Evolutionary conservation across 2,113 vertebrate genomes (phyloP).

Genomic region (Aegithalos caudatus): DNA sequence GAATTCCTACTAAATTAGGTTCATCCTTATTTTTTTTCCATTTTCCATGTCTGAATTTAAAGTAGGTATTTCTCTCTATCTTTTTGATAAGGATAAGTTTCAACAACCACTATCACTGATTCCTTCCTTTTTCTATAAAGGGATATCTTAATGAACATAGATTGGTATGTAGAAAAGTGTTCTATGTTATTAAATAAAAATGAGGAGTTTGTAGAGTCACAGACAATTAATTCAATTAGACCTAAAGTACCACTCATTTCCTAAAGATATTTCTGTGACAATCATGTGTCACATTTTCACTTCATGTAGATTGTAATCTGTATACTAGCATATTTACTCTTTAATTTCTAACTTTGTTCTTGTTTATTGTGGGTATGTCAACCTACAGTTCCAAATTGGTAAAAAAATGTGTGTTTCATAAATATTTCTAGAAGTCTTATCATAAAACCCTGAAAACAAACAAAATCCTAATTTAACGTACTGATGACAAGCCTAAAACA

Average conservation of each 20-base stretch:
- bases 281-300: neutral
- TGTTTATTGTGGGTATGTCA: neutral
- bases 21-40: neutral
- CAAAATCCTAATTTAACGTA: neutral
- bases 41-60: neutral
- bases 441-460: neutral
- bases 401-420: neutral
- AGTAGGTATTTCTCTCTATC: neutral
- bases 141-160: neutral
- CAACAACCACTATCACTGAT: neutral
- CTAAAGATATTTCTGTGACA: neutral
- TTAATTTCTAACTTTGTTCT: neutral
- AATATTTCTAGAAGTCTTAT: neutral
- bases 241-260: neutral
- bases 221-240: neutral
- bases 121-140: neutral
- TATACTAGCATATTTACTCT: neutral
- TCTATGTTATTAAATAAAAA: neutral
- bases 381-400: neutral
- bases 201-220: neutral
- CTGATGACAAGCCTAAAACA: neutral
- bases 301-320: neutral
- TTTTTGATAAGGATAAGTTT: neutral
- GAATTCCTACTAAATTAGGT: neutral
- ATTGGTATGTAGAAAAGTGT: neutral